Percentiles rank a stretch among this genome's conserved stretches.
Evolutionary conservation across 2,113 vertebrate genomes (phyloP).

Genomic region (Pogonocichla stellata): DNA sequence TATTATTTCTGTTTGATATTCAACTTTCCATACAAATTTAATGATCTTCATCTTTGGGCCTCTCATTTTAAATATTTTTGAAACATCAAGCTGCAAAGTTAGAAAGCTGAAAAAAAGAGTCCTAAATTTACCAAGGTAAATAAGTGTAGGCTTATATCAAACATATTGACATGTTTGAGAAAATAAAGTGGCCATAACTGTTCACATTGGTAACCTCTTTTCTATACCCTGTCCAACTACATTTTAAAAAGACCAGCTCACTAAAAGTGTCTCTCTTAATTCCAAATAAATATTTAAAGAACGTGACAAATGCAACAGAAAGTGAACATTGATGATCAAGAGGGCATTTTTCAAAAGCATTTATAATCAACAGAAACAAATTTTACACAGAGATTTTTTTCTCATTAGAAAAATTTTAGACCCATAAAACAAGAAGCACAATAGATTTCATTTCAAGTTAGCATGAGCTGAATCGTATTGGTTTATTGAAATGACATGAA

Average conservation of each 20-base stretch:
- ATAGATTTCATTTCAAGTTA: neutral
- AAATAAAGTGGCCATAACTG: neutral
- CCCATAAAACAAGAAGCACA: neutral
- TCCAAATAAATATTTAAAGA: neutral
- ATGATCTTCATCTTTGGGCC: neutral
- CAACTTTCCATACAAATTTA: neutral
- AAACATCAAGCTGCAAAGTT: neutral
- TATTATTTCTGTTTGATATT: constrained; percentile 19
- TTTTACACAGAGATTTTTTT: neutral
- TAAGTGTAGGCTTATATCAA: neutral
- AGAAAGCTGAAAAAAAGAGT: neutral
- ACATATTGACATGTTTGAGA: neutral
- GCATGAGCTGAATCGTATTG: neutral
- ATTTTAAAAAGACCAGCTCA: neutral
- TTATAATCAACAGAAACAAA: neutral
- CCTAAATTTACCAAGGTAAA: neutral
- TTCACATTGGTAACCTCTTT: neutral
- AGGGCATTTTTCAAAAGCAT: neutral
- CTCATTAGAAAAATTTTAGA: neutral
- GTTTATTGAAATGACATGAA: neutral
- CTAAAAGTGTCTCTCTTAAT: neutral
- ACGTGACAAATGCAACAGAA: neutral
- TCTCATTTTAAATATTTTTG: neutral
- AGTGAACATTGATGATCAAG: neutral
- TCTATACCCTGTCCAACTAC: neutral